Conservation (phyloP, 2,113 vertebrate genomes). For the Empidonax alnorum region DNA sequence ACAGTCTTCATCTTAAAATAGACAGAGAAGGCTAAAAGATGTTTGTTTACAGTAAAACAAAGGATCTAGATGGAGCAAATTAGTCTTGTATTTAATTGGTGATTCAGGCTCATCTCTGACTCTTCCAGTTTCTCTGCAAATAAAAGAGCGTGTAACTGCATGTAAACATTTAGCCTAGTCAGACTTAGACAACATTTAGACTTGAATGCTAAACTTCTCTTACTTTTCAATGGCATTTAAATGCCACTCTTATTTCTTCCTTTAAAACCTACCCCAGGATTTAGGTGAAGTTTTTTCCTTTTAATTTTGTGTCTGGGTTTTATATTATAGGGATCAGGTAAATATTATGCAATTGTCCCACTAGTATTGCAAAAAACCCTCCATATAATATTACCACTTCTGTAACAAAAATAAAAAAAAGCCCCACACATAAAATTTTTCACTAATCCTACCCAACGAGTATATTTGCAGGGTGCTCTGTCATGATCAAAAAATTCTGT, state of each 20-base stretch:
- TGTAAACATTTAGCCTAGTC: background rate
- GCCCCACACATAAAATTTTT: background rate
- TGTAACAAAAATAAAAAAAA: background rate
- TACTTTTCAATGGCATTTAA: background rate
- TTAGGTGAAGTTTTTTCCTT: rapidly evolving
- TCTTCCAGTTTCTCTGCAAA: conserved; percentile 18
- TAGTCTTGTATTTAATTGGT: conserved; percentile 30
- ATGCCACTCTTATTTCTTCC: background rate
- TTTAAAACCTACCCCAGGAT: background rate
- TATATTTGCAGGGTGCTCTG: background rate
- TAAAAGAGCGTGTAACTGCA: background rate
- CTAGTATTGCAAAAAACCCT: background rate
- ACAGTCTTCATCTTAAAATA: conserved; percentile 25
- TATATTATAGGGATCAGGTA: background rate
- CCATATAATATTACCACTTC: background rate
- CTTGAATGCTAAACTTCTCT: background rate
- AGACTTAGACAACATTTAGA: background rate
- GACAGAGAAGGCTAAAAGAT: background rate
- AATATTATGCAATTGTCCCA: background rate
- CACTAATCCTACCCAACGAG: background rate
- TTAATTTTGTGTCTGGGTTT: background rate
- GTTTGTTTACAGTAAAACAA: conserved; percentile 54
- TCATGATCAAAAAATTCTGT: conserved; percentile 39
- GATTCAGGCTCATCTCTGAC: conserved; percentile 32
- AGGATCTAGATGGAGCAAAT: conserved; percentile 30